Evolutionary conservation across 2,888 invertebrate species (phyloP), one percentile per base, ranked within the genome.

Genomic region (Laspeyria flexula): DNA sequence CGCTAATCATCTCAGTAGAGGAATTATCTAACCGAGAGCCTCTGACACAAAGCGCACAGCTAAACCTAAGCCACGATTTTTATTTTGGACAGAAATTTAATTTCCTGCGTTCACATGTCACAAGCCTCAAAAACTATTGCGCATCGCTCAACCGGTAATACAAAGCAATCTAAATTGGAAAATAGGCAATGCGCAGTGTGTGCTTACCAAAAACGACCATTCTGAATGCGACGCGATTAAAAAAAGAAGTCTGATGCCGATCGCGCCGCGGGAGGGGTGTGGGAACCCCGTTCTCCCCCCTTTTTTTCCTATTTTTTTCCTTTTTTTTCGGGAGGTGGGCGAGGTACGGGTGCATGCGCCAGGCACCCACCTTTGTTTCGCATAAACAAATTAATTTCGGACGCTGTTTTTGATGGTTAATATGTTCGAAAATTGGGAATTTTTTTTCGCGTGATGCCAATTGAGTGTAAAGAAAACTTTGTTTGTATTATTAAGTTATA

Each of bases 151-250:
- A 77, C 85, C 90, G 86, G 88, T 91, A 92, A 92, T 91, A 91
- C 91, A 91, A 91, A 91, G 92, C 91, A 90, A 92, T 92, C 91
- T 91, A 91, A 92, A 91, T 91, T 91, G 91, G 91, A 92, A 91
- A 90, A 92, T 91, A 91, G 91, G 91, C 91, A 90, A 87, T 88
- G 90, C 88, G 88, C 90, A 84, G 86, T 92, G 90, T 91, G 89
- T 91, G 91, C 91, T 91, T 91, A 90, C 91, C 90, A 88, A 92
- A 91, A 92, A 91, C 89, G 91, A 92, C 79, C 83, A 90, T 79
- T 78, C 81, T 79, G 90, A 91, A 86, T 85, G 85, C 91, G 89
- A 91, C 91, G 91, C 92, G 92, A 92, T 92, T 90, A 91, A 92
- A 92, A 92, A 92, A 92, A 90, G 91, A 91, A 92, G 90, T 79